Evolutionary conservation across 92 coral and sea anemone species (phyloP), one percentile per base, ranked within the genome.

Genomic region (Porites evermanni): DNA sequence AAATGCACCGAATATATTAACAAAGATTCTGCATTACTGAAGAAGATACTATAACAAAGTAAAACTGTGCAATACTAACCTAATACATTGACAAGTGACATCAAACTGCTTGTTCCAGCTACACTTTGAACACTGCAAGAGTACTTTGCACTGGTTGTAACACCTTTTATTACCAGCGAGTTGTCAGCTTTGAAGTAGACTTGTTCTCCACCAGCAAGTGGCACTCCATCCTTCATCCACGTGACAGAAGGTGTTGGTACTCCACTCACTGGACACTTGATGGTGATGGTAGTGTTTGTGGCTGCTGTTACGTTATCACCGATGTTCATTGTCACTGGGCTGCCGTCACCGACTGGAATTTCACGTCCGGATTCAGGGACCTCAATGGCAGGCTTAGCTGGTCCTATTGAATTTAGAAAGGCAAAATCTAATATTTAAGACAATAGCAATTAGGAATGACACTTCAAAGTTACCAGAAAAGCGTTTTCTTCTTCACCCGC

Each of bases 251-350:
- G 98, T 59, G 70, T 70, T 60, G 98, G 98, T 63, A 84, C 79
- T 26, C 98, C 98, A 70, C 92, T 90, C 53, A 78, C 94, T 23
- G 88, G 73, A 79, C 98, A 94, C 78, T 59, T 75, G 87, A 91
- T 88, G 64, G 87, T 85, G 56, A 91, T 87, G 72, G 81, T 91
- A 20, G 92, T 84, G 70, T 83, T 88, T 24, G 83, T 83, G 21
- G 89, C 83, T 17, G 94, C 90, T 20, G 88, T 91, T 70, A 91
- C 77, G 87, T 83, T 80, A 64, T 90, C 87, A 20, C 94, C 94
- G 19, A 88, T 69, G 70, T 79, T 83, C 80, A 90, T 64, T 32
- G 75, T 59, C 38, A 78, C 88, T 81, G 93, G 93, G 18, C 84
- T 83, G 14, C 93, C 93, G 61, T 86, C 90, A 24, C 90, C 84